A percentile compares a stretch with the other conserved stretches of the same genome.
These are phyloP conservation scores for Coilia nasus DNA, from an alignment of 2,797 vertebrate genomes.

Conservation along the genomic window DNA sequence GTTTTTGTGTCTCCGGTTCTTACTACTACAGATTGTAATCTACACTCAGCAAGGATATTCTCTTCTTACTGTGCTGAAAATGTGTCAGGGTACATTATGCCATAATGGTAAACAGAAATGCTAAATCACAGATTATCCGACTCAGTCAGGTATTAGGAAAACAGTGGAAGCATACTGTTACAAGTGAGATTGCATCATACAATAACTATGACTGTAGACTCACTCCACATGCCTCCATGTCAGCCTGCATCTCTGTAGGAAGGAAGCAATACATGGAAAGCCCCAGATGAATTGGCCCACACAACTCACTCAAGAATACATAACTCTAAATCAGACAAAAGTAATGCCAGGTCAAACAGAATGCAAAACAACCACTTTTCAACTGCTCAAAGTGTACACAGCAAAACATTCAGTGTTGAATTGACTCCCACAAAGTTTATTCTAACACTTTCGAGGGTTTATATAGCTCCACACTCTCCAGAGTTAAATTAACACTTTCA, in stretches of 20 bases:
- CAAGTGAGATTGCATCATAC: neutral
- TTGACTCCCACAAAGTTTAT: too few species aligned
- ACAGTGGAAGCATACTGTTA: neutral
- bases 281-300: neutral
- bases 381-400: neutral
- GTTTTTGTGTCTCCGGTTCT: constrained; percentile 53
- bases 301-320: neutral
- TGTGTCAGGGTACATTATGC: constrained; percentile 11
- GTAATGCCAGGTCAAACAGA: neutral
- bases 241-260: neutral
- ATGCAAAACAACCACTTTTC: neutral
- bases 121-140: neutral
- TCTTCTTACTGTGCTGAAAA: neutral
- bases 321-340: constrained; percentile 13
- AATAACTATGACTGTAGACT: neutral
- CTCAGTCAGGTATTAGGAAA: neutral
- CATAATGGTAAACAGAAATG: neutral
- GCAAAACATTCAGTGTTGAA: too few species aligned
- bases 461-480: too few species aligned
- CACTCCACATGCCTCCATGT: neutral
- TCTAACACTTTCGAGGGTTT: too few species aligned
- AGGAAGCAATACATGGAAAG: neutral
- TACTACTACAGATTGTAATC: constrained; percentile 47
- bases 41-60: constrained; percentile 46
- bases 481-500: too few species aligned